These are phyloP conservation scores for Discoglossus pictus DNA, from an alignment of 2,797 vertebrate species.

Conservation along the genomic window DNA sequence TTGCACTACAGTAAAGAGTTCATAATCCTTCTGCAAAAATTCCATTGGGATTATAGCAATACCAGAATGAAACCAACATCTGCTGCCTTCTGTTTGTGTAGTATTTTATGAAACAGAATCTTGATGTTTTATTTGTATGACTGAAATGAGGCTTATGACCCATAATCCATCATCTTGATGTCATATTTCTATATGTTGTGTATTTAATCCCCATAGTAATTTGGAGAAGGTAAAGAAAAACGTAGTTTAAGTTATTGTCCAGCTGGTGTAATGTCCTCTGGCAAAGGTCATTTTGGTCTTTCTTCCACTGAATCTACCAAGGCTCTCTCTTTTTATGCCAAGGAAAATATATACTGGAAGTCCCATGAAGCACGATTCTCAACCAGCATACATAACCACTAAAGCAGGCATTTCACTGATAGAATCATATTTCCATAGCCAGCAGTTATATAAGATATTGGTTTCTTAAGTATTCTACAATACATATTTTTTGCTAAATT, in stretches of 20 bases:
- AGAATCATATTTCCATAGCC: slow-evolving; percentile 24
- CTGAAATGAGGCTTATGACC: slow-evolving; percentile 84
- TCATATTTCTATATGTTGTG: slow-evolving; percentile 84
- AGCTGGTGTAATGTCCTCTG: slow-evolving; percentile 82
- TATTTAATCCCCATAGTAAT: slow-evolving; percentile 72
- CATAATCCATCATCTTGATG: slow-evolving; percentile 84
- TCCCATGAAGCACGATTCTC: slow-evolving; percentile 74
- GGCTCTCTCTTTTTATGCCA: slow-evolving; percentile 73
- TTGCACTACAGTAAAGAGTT: background rate
- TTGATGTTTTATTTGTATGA: slow-evolving; percentile 83
- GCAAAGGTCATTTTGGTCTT: slow-evolving; percentile 81
- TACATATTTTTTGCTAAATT: too few species aligned
- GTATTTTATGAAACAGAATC: slow-evolving; percentile 79
- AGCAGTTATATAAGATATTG: too few species aligned
- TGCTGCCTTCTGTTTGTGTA: slow-evolving; percentile 80
- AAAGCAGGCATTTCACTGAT: slow-evolving; percentile 70
- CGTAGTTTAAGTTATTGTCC: slow-evolving; percentile 84
- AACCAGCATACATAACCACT: slow-evolving; percentile 74
- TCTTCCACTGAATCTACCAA: slow-evolving; percentile 74
- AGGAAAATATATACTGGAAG: slow-evolving; percentile 76
- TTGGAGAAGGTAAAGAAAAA: slow-evolving; percentile 78
- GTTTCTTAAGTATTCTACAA: too few species aligned
- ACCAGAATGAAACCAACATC: slow-evolving; percentile 78
- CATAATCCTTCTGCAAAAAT: slow-evolving; percentile 44
- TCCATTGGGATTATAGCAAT: slow-evolving; percentile 66